A percentile compares a stretch with the other conserved stretches of the same genome.
Conservation (phyloP, 2,888 invertebrate species). For the Archips crataeganus region DNA sequence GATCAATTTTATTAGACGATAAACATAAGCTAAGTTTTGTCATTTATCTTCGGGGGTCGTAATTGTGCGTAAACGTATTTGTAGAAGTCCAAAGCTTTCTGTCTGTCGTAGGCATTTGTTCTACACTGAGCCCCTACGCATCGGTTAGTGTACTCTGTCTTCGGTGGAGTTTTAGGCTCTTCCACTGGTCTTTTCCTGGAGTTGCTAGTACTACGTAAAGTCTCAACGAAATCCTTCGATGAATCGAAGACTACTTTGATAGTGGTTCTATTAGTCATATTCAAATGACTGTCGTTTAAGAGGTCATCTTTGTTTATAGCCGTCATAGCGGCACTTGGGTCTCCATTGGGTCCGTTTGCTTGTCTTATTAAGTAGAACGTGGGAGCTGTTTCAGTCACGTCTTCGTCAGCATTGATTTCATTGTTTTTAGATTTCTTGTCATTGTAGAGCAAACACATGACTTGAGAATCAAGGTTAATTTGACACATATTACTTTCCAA, state of each 20-base stretch:
- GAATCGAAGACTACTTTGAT: slow-evolving; percentile 79
- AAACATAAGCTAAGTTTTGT: slow-evolving; percentile 59
- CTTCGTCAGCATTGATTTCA: slow-evolving; percentile 64
- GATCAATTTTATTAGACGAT: slow-evolving; percentile 29
- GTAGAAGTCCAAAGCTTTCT: slow-evolving; percentile 81
- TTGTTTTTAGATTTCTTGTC: slow-evolving; percentile 68
- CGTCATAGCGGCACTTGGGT: slow-evolving; percentile 71
- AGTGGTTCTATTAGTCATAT: slow-evolving; percentile 76
- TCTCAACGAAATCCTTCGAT: slow-evolving; percentile 77
- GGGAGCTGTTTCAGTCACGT: slow-evolving; percentile 75
- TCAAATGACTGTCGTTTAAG: slow-evolving; percentile 67
- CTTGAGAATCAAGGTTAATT: slow-evolving; percentile 70
- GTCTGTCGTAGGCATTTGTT: slow-evolving; percentile 72
- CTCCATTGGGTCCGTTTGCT: slow-evolving; percentile 68
- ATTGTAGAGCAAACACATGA: slow-evolving; percentile 78
- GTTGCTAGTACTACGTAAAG: slow-evolving; percentile 69
- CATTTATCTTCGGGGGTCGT: slow-evolving; percentile 65
- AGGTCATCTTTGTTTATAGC: slow-evolving; percentile 74
- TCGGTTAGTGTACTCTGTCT: slow-evolving; percentile 65
- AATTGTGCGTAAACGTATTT: slow-evolving; percentile 81
- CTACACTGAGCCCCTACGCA: slow-evolving; percentile 72
- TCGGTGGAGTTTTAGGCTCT: slow-evolving; percentile 55
- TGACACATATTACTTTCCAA: slow-evolving; percentile 77
- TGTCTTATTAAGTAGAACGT: slow-evolving; percentile 79
- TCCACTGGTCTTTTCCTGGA: slow-evolving; percentile 58